Evolutionary conservation across 2,113 vertebrate genomes (phyloP).

Genomic region (Myanophis thanlyinensis): DNA sequence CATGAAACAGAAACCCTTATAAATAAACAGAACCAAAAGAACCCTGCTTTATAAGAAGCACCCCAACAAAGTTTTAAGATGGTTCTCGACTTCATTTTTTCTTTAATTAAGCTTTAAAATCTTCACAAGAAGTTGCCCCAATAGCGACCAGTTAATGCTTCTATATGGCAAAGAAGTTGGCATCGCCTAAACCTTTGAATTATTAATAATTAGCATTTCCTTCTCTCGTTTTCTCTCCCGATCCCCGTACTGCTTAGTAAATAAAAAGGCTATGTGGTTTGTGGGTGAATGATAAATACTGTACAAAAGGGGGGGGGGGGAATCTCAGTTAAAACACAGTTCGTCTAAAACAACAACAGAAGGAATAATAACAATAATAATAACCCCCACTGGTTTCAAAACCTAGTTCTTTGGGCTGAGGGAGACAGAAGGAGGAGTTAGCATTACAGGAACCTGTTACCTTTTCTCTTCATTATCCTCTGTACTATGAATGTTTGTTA

Average conservation of each 20-base stretch:
- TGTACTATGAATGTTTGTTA: constrained; percentile 26
- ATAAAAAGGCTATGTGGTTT: constrained; percentile 57
- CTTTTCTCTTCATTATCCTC: constrained; percentile 65
- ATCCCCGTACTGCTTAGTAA: constrained; percentile 44
- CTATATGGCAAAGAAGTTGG: constrained; percentile 70
- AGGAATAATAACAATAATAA: constrained; percentile 44
- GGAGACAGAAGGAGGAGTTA: constrained; percentile 24
- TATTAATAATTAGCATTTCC: not conserved
- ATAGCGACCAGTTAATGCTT: constrained; percentile 42
- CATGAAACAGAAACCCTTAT: constrained; percentile 62
- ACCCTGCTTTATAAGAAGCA: constrained; percentile 13
- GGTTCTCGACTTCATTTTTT: constrained; percentile 55
- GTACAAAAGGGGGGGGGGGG: constrained; percentile 74
- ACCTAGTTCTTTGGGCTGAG: constrained; percentile 61
- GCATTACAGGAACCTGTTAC: constrained; percentile 71
- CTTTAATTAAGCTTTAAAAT: constrained; percentile 55
- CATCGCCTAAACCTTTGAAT: constrained; percentile 58
- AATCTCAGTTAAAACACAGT: constrained; percentile 74
- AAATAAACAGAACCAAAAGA: constrained; percentile 70
- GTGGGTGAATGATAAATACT: constrained; percentile 78
- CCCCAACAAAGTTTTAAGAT: constrained; percentile 36
- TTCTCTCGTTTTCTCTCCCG: not conserved
- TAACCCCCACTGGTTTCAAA: constrained; percentile 46
- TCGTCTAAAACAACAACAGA: constrained; percentile 65
- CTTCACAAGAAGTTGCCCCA: constrained; percentile 36